Evolutionary conservation across 2,888 invertebrate genomes (phyloP), one percentile per base, ranked within the genome.

Genomic region (Neuroscelio doddi): DNA sequence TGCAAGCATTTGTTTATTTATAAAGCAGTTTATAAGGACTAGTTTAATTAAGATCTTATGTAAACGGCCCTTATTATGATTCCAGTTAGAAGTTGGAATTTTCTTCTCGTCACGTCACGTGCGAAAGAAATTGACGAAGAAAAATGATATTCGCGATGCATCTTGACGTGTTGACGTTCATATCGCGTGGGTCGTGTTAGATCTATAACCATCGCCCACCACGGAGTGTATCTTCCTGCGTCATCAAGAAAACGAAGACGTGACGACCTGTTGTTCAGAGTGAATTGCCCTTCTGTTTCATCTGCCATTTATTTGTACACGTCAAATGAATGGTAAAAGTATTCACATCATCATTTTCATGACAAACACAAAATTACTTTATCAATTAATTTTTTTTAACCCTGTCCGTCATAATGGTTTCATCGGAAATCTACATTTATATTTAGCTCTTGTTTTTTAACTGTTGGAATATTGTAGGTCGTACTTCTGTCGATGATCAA

Each of bases 231-330:
- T 77, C 74, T 73, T 64, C 70, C 64, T 69, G 67, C 72, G 72
- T 74, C 76, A 76, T 74, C 72, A 62, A 45, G 50, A 69, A 70
- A 70, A 67, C 68, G 64, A 57, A 61, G 72, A 63, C 56, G 70
- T 65, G 65, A 70, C 64, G 74, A 76, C 72, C 73, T 76, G 46
- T 46, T 76, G 70, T 73, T 68, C 72, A 59, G 63, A 73, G 76
- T 73, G 76, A 77, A 80, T 78, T 77, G 74, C 75, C 65, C 65
- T 56, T 66, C 52, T 30, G 44, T 57, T 46, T 65, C 47, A 44
- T 56, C 47, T 29, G 45, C 29, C 47, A n/a, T n/a, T n/a, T n/a
- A n/a, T n/a, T n/a, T n/a, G n/a, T n/a, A n/a, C n/a, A n/a, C n/a
- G n/a, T n/a, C n/a, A n/a, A n/a, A n/a, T n/a, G n/a, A n/a, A n/a